Evolutionary conservation across 1,140 invertebrate species (phyloP), one percentile per base, ranked within the genome.

Genomic region (Hyphantria cunea): DNA sequence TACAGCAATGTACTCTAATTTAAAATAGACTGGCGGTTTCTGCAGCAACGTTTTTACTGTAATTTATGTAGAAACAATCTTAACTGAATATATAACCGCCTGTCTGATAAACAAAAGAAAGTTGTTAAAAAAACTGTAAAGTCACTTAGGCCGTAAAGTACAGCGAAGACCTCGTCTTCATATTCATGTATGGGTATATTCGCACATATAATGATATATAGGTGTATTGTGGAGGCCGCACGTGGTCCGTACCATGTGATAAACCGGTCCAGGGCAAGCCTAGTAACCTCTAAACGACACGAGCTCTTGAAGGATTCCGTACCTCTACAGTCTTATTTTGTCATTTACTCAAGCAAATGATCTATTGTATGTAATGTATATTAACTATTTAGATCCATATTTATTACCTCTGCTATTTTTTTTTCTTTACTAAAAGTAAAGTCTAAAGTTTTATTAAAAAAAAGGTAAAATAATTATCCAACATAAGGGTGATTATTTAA

Each of bases 201-300:
- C 63, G 56, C 66, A 25, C 17, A 49, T 47, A 47, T 56, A 64
- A 45, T 59, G 55, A 63, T 54, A 48, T 60, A 66, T 58, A 60
- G 15, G 49, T 72, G 66, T 76, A 74, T 77, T 82, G 71, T 79
- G 74, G 84, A 81, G 79, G 85, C 79, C 80, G 82, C 88, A 90
- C 88, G 88, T 90, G 88, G 84, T 73, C 47, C 45, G 34, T 65
- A 50, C 84, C 88, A 90, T 90, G 85, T 89, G 86, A 86, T 76
- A 84, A 88, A 90, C 88, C 88, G 88, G 88, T 90, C 77, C 66
- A 52, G 58, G 60, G 66, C 78, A 74, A 81, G 76, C 86, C 86
- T 80, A 90, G 81, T 90, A 89, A 90, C 88, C 88, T 90, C 86
- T 78, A 89, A 90, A 86, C 81, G 78, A 82, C 82, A 81, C 54